Percentiles rank a stretch among this genome's conserved stretches.
phyloP scores from a whole-genome alignment of 2,113 vertebrate species.

The Recurvirostra avosetta region DNA sequence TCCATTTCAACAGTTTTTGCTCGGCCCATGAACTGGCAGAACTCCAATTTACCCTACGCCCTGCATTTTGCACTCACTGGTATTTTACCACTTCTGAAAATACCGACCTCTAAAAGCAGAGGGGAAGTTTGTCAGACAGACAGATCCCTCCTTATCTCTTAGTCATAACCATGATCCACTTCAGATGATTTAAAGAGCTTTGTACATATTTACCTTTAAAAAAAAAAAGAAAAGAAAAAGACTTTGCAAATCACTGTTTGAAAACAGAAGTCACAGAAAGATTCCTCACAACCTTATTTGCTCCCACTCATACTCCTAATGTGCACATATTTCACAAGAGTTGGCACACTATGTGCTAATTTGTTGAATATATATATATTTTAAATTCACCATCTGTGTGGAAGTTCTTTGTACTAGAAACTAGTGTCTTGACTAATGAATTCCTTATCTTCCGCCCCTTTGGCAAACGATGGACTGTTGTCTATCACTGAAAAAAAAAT shows the following conservation, averaged over 20 bases:
- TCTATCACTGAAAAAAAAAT: background rate
- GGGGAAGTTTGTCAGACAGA: slow-evolving; percentile 38
- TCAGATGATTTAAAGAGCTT: slow-evolving; percentile 27
- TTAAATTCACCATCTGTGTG: background rate
- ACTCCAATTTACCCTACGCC: background rate
- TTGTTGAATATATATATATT: background rate
- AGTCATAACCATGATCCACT: background rate
- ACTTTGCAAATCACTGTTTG: slow-evolving; percentile 6
- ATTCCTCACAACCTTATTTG: slow-evolving; percentile 15
- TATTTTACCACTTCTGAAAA: slow-evolving; percentile 51
- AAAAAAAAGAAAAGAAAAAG: background rate
- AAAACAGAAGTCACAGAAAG: background rate
- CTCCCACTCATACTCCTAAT: background rate
- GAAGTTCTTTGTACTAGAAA: background rate
- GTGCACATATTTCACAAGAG: background rate
- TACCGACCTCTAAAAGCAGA: background rate
- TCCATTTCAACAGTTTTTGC: background rate
- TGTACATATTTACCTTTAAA: background rate
- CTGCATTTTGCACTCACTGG: background rate
- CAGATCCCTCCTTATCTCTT: slow-evolving; percentile 49
- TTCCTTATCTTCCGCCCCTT: background rate
- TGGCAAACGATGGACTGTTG: background rate
- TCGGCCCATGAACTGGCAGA: background rate
- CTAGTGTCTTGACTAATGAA: background rate
- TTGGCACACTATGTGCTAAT: background rate